Evolutionary conservation across 2,113 vertebrate genomes (phyloP).

Genomic region (Notothenia coriiceps): DNA sequence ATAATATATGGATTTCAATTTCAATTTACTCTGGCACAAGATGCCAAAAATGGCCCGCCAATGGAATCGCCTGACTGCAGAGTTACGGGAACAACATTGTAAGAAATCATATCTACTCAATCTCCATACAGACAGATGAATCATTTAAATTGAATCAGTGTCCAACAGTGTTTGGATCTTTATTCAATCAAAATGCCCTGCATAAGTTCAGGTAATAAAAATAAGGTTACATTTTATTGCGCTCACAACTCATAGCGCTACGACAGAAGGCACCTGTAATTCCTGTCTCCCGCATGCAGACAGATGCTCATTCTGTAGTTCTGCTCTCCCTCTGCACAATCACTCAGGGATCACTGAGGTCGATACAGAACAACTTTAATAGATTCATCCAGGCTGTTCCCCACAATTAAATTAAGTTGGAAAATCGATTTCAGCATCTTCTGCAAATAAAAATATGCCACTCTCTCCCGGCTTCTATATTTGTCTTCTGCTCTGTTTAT

Average conservation of each 20-base stretch:
- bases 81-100: not conserved
- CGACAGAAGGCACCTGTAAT: slow-evolving; percentile 32
- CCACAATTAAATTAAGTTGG: slow-evolving; percentile 74
- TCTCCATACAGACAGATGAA: slow-evolving; percentile 8
- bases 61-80: not conserved
- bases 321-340: slow-evolving; percentile 39
- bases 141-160: slow-evolving; percentile 1
- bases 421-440: slow-evolving; percentile 77
- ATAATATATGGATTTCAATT: not conserved
- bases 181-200: slow-evolving; percentile 29
- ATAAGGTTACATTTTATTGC: slow-evolving; percentile 22
- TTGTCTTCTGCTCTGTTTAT: slow-evolving; percentile 45
- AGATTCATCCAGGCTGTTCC: slow-evolving; percentile 68
- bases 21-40: not conserved
- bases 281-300: slow-evolving; percentile 40
- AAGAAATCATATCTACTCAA: not conserved
- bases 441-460: slow-evolving; percentile 68
- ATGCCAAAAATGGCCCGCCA: not conserved
- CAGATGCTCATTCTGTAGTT: slow-evolving; percentile 46
- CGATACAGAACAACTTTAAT: slow-evolving; percentile 71
- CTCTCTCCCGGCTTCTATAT: slow-evolving; percentile 50
- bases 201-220: slow-evolving; percentile 39
- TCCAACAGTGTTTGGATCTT: slow-evolving; percentile 7
- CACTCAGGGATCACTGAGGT: slow-evolving; percentile 61
- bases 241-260: slow-evolving; percentile 20